A percentile compares a stretch with the other conserved stretches of the same genome.
phyloP scores from a whole-genome alignment of 2,797 vertebrate species.

The Alosa sapidissima region DNA sequence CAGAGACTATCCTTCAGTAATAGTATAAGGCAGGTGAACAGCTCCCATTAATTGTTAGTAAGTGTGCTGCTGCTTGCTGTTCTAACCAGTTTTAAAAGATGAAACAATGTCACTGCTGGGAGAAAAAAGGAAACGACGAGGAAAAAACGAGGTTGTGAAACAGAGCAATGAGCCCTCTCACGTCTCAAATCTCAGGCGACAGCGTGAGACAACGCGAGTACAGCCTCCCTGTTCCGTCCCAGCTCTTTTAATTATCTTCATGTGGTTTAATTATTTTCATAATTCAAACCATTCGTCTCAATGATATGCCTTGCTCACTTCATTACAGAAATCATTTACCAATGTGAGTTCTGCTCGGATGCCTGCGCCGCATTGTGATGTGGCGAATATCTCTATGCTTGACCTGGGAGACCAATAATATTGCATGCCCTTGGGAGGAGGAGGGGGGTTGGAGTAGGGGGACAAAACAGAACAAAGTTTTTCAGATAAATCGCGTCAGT shows the following conservation, averaged over 20 bases:
- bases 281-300: constrained; percentile 70
- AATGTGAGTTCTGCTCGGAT: constrained; percentile 44
- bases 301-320: constrained; percentile 72
- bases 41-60: neutral
- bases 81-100: neutral
- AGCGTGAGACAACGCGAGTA: constrained; percentile 40
- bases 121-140: neutral
- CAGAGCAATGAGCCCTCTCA: constrained; percentile 33
- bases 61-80: neutral
- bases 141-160: neutral
- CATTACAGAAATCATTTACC: constrained; percentile 58
- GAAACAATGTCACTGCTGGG: neutral
- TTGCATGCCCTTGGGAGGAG: constrained; percentile 36
- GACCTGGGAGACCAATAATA: constrained; percentile 29
- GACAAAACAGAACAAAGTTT: neutral
- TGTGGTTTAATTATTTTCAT: constrained; percentile 70
- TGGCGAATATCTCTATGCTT: constrained; percentile 15
- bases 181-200: constrained; percentile 50
- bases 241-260: constrained; percentile 75
- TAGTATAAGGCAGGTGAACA: neutral
- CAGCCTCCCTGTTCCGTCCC: constrained; percentile 59
- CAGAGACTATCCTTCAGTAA: neutral
- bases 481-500: neutral
- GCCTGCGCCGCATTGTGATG: constrained; percentile 34
- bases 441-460: neutral